Conservation (phyloP, 23 tunicate genomes). For the Aplidium turbinatum region DNA sequence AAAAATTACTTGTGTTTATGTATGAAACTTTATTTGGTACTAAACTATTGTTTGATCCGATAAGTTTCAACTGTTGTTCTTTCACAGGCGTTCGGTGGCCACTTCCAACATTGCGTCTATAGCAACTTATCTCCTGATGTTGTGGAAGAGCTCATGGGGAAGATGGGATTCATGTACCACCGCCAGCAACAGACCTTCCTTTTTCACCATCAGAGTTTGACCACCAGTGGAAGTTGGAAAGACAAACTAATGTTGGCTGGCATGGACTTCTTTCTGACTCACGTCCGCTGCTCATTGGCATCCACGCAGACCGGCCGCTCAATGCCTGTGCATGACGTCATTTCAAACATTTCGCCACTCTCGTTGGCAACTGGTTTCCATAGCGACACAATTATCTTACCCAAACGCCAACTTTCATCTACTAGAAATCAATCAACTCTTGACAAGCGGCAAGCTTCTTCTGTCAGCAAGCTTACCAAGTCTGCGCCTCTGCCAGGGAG, state of each 20-base stretch:
- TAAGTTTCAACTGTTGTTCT: not conserved
- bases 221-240: conserved; percentile 30
- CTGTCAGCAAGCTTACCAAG: not conserved
- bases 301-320: conserved; percentile 37
- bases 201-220: conserved; percentile 39
- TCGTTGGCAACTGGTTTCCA: not conserved
- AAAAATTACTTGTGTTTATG: not conserved
- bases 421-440: not conserved
- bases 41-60: not conserved
- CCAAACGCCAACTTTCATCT: not conserved
- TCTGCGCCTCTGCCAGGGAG: not conserved
- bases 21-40: not conserved
- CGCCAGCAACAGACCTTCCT: conserved; percentile 36
- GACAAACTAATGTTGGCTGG: conserved; percentile 30
- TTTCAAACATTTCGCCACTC: not conserved
- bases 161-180: conserved; percentile 57
- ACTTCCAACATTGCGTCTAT: conserved; percentile 42
- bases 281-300: conserved; percentile 37
- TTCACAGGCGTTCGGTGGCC: conserved; percentile 44
- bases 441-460: not conserved
- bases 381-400: not conserved
- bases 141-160: conserved; percentile 42
- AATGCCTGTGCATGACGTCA: not conserved
- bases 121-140: conserved; percentile 38
- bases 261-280: conserved; percentile 63